Evolutionary conservation across 2,888 invertebrate genomes (phyloP).

Genomic region (Dorcus hopei): DNA sequence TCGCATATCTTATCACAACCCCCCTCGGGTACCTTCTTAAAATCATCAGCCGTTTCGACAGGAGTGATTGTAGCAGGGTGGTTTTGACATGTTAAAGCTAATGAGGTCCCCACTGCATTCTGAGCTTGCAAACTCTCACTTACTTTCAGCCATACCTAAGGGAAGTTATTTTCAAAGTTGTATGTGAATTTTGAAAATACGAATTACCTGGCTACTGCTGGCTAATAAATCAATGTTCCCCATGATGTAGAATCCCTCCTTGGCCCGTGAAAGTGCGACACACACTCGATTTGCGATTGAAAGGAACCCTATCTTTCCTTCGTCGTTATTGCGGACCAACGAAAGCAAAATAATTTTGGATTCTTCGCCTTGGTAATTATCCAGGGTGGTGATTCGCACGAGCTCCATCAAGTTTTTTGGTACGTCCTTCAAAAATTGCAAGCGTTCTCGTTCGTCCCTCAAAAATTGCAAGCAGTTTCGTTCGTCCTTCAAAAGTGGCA

Average conservation of each 20-base stretch:
- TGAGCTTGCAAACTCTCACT: constrained; percentile 50
- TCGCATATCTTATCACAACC: constrained; percentile 61
- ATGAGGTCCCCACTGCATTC: constrained; percentile 53
- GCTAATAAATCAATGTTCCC: constrained; percentile 66
- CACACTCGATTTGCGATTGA: constrained; percentile 68
- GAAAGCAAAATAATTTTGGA: constrained; percentile 75
- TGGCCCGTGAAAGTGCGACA: constrained; percentile 74
- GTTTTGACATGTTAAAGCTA: constrained; percentile 54
- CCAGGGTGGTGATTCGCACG: constrained; percentile 66
- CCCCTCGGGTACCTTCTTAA: constrained; percentile 55
- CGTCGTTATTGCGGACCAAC: constrained; percentile 70
- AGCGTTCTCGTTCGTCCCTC: no score
- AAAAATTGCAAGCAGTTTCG: no score
- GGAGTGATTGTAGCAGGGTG: constrained; percentile 49
- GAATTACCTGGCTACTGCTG: constrained; percentile 47
- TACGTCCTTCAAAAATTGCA: no score
- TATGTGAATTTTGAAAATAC: not conserved
- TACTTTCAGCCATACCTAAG: constrained; percentile 57
- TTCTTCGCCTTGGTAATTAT: constrained; percentile 82
- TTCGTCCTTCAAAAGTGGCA: no score
- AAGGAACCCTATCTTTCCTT: constrained; percentile 68
- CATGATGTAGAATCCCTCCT: constrained; percentile 67
- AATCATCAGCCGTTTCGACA: constrained; percentile 48
- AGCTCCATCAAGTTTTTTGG: no score
- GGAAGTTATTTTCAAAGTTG: not conserved